Evolutionary conservation across 2,797 vertebrate species (phyloP).

Genomic region (Triplophysa yarkandensis): DNA sequence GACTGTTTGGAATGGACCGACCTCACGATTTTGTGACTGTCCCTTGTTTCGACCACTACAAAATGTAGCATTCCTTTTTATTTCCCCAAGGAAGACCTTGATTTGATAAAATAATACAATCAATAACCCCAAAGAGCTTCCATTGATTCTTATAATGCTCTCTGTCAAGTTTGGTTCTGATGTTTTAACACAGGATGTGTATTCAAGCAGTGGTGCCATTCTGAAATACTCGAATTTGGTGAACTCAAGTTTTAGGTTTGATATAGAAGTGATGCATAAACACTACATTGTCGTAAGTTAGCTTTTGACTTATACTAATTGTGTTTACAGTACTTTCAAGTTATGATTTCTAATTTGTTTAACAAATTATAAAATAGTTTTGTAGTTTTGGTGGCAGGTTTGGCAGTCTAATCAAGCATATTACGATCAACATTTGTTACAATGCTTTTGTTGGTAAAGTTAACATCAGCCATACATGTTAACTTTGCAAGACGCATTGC

Average conservation of each 20-base stretch:
- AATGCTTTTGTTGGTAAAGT: constrained; percentile 14
- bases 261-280: constrained; percentile 1
- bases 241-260: constrained; percentile 1
- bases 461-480: not conserved
- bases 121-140: constrained; percentile 43
- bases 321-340: constrained; percentile 9
- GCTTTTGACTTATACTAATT: constrained; percentile 12
- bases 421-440: constrained; percentile 9
- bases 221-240: not conserved
- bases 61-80: constrained; percentile 45
- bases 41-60: constrained; percentile 18
- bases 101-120: constrained; percentile 16
- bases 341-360: constrained; percentile 21
- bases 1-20: constrained; percentile 10
- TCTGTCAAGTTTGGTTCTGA: constrained; percentile 19
- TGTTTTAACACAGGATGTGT: constrained; percentile 24
- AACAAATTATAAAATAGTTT: not conserved
- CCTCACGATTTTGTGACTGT: constrained; percentile 12
- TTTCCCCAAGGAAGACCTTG: constrained; percentile 13
- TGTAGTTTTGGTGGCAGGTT: constrained; percentile 13
- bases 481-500: not conserved
- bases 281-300: constrained; percentile 19
- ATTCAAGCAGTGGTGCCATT: constrained; percentile 4
- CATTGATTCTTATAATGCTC: not conserved
- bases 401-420: constrained; percentile 29